Percentiles rank a stretch among this genome's conserved stretches.
Evolutionary conservation across 2,113 vertebrate genomes (phyloP).

Genomic region (Alexandromys fortis): DNA sequence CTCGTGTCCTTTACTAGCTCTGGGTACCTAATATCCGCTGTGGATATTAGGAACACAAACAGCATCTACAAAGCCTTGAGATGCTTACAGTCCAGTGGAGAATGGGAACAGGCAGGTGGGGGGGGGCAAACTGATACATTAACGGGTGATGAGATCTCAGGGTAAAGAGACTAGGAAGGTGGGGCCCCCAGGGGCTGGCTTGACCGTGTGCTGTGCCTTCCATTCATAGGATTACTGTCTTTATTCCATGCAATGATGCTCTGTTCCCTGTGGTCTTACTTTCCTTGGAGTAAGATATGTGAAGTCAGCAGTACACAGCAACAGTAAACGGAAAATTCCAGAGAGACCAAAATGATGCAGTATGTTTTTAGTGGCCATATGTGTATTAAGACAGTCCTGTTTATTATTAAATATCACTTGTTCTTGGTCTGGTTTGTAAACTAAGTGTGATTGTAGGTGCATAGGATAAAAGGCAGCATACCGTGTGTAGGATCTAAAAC

Average conservation of each 20-base stretch:
- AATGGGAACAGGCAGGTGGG: neutral
- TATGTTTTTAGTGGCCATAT: no score
- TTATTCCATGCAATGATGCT: no score
- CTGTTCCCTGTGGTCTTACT: neutral
- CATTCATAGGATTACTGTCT: neutral
- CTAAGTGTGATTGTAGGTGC: neutral
- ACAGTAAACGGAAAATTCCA: neutral
- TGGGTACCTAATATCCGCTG: neutral
- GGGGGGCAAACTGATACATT: rapidly evolving
- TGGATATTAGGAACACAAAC: neutral
- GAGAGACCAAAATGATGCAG: neutral
- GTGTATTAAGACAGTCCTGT: neutral
- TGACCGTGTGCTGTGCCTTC: neutral
- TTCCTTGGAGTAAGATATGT: neutral
- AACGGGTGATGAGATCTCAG: neutral
- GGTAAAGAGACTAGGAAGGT: neutral
- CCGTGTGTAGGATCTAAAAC: no score
- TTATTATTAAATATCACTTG: neutral
- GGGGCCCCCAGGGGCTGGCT: neutral
- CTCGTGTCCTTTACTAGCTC: neutral
- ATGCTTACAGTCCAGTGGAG: neutral
- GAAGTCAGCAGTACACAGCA: neutral
- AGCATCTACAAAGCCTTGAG: neutral
- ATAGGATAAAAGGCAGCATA: neutral
- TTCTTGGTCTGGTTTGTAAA: neutral